Evolutionary conservation across 2,888 invertebrate genomes (phyloP), one percentile per base, ranked within the genome.

Genomic region (Protodeltote pygarga): DNA sequence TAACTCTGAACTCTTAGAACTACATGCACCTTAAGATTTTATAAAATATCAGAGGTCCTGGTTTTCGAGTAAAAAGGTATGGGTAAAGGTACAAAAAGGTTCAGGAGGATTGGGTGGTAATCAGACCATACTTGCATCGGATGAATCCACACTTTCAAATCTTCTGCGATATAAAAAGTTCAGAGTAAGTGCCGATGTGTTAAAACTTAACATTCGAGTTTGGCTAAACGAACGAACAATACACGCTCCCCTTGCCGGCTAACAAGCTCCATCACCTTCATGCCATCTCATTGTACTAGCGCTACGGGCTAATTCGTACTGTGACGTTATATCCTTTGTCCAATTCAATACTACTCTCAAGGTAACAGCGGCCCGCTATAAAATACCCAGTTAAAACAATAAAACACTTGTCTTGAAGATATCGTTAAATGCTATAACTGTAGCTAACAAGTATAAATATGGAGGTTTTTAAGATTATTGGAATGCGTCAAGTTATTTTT

Each of bases 321-420:
- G 62, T 69, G 66, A 71, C 63, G 61, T 65, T 55, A 62, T 68
- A 73, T 75, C 72, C 75, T 78, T 77, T 77, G 76, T 77, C 70
- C 71, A 70, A 73, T 73, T 72, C 70, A 74, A 72, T 72, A 71
- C 68, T 65, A 49, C 52, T 61, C 71, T 71, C 76, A 73, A 75
- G 74, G 76, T 61, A 65, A 71, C 49, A 40, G 45, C 55, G 32
- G 49, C 42, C 53, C 37, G 52, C 52, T 55, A 47, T 59, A 48
- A 64, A 52, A 61, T 57, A 45, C 53, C 31, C 34, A 40, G 20
- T 61, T 47, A 62, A 57, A 41, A 61, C 57, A 65, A 67, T 70
- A 63, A 68, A 68, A 58, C 47, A 50, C 48, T 62, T 55, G 47
- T 55, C 57, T 17, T 29, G 11, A 11, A 40, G 33, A 62, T 62